Evolutionary conservation across 53 echinoderm and acorn worm genomes (phyloP).

Genomic region (Pentamera pediparva): DNA sequence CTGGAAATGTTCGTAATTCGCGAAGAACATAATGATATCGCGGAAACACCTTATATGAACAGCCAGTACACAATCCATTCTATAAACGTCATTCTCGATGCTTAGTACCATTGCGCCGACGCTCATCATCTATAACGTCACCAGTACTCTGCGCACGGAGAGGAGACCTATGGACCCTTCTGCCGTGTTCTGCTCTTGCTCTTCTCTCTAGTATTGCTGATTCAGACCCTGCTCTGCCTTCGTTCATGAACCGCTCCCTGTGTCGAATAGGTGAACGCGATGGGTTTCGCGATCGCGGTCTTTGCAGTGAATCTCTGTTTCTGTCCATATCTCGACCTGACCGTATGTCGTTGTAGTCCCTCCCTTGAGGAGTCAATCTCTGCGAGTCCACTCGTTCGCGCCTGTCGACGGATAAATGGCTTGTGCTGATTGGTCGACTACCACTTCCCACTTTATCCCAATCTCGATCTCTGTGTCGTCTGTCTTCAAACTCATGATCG

Average conservation of each 20-base stretch:
- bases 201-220: slow-evolving; percentile 66
- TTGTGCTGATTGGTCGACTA: neutral
- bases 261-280: slow-evolving; percentile 30
- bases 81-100: neutral
- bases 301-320: slow-evolving; percentile 18
- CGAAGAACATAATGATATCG: too few species aligned
- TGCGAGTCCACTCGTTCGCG: too few species aligned
- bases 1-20: too few species aligned
- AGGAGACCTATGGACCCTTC: slow-evolving; percentile 60
- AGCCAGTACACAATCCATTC: neutral
- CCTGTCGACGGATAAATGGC: neutral
- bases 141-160: slow-evolving; percentile 82
- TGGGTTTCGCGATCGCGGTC: slow-evolving; percentile 22
- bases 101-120: slow-evolving; percentile 28
- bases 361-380: slow-evolving; percentile 14
- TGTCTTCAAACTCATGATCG: slow-evolving; percentile 19
- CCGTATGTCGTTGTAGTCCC: slow-evolving; percentile 14
- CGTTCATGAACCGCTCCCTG: slow-evolving; percentile 26
- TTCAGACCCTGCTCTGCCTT: slow-evolving; percentile 56
- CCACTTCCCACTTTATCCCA: neutral
- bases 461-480: neutral
- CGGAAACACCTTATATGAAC: too few species aligned
- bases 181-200: slow-evolving; percentile 46
- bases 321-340: slow-evolving; percentile 18
- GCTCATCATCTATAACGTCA: slow-evolving; percentile 74